Evolutionary conservation across 2,113 vertebrate species (phyloP), one percentile per base, ranked within the genome.

Genomic region (Vombatus ursinus): DNA sequence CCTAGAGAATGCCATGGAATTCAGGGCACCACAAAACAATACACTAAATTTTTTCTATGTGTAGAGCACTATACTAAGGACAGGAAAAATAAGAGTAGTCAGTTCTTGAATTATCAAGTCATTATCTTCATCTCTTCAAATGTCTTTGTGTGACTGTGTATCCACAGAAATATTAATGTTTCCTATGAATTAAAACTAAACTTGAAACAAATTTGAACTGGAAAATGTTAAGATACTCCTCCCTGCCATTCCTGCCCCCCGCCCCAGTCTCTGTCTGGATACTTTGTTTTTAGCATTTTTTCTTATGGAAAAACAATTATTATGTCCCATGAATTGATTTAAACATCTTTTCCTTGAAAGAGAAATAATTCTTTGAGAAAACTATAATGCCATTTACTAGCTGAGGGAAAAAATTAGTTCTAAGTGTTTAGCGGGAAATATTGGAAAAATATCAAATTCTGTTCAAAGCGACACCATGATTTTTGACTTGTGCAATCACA

Each of bases 111-210:
- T 90, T 93, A 90, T 50, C 95, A 90, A 93, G 53, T 0, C 53
- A 90, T 10, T 53, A 89, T 94, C 50, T 53, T 61, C 44, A 48
- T 50, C 92, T 96, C 50, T 90, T 92, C 16, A 95, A 52, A 19
- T 84, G 2, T 44, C 37, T 84, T 84, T 90, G 44, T 48, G 8
- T 54, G 25, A 90, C 26, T 50, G 19, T 93, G 0, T 90, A 52
- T 37, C 50, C 0, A 84, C 61, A 68, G 25, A 77, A 68, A 48
- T 19, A 96, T 50, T 95, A 19, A 23, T 84, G n/a, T 7, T 84
- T 93, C 5, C 68, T 54, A 95, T 92, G 93, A 94, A 95, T 50
- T 95, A 50, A 96, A 92, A 89, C 19, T 52, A 96, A 96, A 19
- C 22, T 90, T 25, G 10, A 92, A 91, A 90, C 12, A 92, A 0